Base-by-base conservation (phyloP, 2,113 vertebrate species). In the Paraplagusia blochii region DNA sequence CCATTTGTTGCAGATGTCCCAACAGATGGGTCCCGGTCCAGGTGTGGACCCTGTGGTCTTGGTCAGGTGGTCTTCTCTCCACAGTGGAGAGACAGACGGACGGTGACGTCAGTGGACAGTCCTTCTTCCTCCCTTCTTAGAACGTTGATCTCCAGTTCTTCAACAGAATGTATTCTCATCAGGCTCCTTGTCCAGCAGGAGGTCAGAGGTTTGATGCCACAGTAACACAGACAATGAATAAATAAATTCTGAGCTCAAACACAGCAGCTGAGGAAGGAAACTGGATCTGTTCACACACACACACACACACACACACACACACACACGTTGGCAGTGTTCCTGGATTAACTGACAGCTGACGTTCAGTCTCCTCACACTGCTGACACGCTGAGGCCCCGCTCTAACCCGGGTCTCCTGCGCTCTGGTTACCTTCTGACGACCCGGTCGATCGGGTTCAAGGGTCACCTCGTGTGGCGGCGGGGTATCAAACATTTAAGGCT, bases 301-400 rank as follows among this genome's bases (percentile, higher is more conserved):
- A 36, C 56, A 33, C 61, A 48, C 60, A 49, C 18, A 44, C 46
- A 36, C 43, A 58, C 50, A 49, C 58, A 57, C 43, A 62, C 52
- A 68, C 68, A 63, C 60, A 38, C 54, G 1, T 50, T 81, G 81
- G 78, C 80, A 81, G 49, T 1, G 36, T 65, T 84, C 73, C 74
- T 85, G 74, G 59, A 72, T 44, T 56, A 65, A 74, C 71, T 71
- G 80, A 83, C 83, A 86, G 85, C 83, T 86, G 83, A 74, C 46
- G 39, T 42, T 73, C 77, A 63, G 77, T 69, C 69, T 66, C 40
- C 58, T 63, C 45, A 55, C 76, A 67, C 80, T 63, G 50, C 62
- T 66, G 69, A 81, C 66, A 76, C 72, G 76, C 29, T 49, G 63
- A 68, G 64, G 66, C 66, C 66, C 57, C 67, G 48, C 66, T 72